Base-by-base conservation (phyloP, 2,888 invertebrate genomes). In the Ectemnius cavifrons region DNA sequence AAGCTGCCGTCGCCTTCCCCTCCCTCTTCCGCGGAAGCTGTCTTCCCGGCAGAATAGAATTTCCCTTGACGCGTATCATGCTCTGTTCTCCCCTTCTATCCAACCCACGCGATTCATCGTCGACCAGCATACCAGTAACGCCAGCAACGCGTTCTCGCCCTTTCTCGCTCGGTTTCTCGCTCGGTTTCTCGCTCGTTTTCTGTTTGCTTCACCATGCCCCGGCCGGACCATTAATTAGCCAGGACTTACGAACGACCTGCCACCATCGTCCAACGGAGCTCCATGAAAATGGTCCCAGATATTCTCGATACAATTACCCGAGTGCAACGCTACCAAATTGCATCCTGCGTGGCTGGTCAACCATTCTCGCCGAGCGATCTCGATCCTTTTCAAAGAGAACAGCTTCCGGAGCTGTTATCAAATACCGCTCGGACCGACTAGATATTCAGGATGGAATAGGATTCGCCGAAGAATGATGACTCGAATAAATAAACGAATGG, bases 171-270 rank as follows among this genome's bases (percentile, higher is more conserved):
- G 23, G 61, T 20, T 23, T 46, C n/a, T n/a, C 18, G 23, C 49
- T 28, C 68, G 18, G 18, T 63, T 2, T 4, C 11, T 20, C 20
- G 0, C 37, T 57, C 14, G 52, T 20, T 60, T 20, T 49, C 47
- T 47, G 3, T 56, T 45, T 37, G 20, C 16, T 4, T 16, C 5
- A 2, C 23, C 23, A 3, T 67, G 52, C 45, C 18, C 27, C n/a
- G 27, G n/a, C 3, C 37, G 6, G 20, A 57, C 49, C 27, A 80
- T 77, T 65, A 71, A 77, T 78, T 71, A 68, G 16, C 27, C 8
- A 16, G 60, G 61, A 75, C 49, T 71, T 75, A n/a, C 16, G 61
- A 65, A 67, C 57, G 23, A 65, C 16, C 49, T 58, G 61, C 23
- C 28, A 23, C 37, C 46, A 56, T 58, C 6, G 37, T 6, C 65